These are phyloP conservation scores for Enteromius argenteus DNA, from an alignment of 2,797 vertebrate genomes.

Conservation along the genomic window DNA sequence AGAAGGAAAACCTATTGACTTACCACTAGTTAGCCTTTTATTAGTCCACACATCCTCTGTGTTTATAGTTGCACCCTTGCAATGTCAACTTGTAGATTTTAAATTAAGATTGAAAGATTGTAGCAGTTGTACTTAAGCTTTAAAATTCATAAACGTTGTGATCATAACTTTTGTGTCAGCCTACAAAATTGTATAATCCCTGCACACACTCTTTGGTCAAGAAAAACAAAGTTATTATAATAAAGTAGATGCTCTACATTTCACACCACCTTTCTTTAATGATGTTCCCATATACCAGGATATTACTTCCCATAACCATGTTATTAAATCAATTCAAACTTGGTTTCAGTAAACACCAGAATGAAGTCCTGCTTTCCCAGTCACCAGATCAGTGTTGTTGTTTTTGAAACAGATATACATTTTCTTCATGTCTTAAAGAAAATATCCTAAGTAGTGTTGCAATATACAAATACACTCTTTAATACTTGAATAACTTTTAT, in stretches of 20 bases:
- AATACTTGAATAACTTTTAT: background rate
- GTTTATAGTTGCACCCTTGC: background rate
- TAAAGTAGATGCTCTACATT: background rate
- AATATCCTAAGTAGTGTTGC: too few relatives aligned
- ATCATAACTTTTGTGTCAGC: background rate
- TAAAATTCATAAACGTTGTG: background rate
- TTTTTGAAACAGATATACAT: background rate
- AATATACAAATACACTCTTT: background rate
- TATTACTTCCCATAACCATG: background rate
- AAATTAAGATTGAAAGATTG: background rate
- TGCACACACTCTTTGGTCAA: background rate
- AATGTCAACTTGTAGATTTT: background rate
- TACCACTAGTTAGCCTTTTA: background rate
- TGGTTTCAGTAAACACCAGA: background rate
- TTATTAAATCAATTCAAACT: slow-evolving; percentile 4
- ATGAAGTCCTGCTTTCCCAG: background rate
- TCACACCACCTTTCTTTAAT: too few relatives aligned
- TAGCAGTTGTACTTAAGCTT: background rate
- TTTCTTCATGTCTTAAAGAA: background rate
- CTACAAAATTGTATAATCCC: background rate
- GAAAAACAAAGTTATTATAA: background rate
- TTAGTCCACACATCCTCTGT: background rate
- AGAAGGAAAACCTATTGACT: background rate
- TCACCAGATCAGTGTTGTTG: background rate
- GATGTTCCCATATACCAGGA: background rate